Conservation (phyloP, 64 coral and sea anemone genomes). For the Exaiptasia diaphana region DNA sequence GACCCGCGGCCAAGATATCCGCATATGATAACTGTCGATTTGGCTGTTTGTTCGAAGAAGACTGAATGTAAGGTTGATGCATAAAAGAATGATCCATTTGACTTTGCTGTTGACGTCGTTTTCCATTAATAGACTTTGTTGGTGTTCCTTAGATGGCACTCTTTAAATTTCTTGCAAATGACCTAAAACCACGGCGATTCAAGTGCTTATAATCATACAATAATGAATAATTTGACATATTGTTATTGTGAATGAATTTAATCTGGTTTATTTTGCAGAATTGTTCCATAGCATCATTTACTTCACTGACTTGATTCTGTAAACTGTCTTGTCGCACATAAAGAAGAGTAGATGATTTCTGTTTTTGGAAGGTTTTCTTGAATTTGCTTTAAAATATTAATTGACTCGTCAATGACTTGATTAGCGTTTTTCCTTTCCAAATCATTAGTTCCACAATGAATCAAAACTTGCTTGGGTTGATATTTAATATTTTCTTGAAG, state of each 20-base stretch:
- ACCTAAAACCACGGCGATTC: background rate
- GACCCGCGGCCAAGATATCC: no score
- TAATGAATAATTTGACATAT: background rate
- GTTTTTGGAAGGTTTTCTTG: background rate
- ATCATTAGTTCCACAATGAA: conserved; percentile 10
- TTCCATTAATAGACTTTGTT: no score
- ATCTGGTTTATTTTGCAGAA: background rate
- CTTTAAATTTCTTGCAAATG: background rate
- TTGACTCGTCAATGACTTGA: background rate
- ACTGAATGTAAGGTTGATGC: background rate
- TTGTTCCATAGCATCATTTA: background rate
- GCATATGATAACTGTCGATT: background rate
- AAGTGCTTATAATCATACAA: background rate
- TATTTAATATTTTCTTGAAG: background rate
- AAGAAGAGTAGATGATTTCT: background rate
- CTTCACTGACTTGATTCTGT: background rate
- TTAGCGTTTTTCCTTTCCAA: background rate
- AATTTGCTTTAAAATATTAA: background rate
- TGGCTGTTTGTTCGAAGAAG: background rate
- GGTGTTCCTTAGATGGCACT: no score
- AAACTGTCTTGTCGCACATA: background rate
- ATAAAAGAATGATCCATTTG: no score
- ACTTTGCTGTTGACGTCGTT: no score
- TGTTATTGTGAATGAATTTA: background rate
- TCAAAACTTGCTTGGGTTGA: background rate